These are phyloP conservation scores for Sturnus vulgaris DNA, from an alignment of 2,113 vertebrate genomes.

Conservation along the genomic window DNA sequence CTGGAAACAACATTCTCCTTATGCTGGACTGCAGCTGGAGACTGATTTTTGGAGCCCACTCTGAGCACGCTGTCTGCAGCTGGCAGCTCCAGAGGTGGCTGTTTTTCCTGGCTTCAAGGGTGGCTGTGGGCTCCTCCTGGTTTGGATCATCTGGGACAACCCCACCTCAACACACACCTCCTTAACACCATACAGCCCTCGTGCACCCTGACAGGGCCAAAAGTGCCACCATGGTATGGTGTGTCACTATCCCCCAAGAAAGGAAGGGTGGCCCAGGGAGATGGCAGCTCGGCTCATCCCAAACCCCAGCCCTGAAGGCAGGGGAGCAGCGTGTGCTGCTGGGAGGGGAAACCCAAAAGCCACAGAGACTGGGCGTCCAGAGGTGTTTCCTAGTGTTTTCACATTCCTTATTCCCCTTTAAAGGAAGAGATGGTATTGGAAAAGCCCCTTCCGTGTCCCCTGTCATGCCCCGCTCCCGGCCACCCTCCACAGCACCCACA, in stretches of 20 bases:
- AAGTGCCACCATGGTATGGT: background rate
- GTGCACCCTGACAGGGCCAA: accelerated
- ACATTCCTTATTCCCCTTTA: slow-evolving; percentile 90
- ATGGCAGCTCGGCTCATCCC: background rate
- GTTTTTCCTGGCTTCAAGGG: background rate
- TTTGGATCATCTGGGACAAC: background rate
- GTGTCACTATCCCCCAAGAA: background rate
- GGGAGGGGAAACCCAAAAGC: slow-evolving; percentile 67
- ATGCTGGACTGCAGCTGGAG: background rate
- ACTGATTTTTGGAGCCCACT: background rate
- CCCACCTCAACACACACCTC: background rate
- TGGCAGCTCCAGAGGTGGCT: background rate
- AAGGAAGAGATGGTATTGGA: slow-evolving; percentile 91
- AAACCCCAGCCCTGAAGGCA: background rate
- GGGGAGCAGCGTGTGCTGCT: background rate
- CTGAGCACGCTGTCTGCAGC: background rate
- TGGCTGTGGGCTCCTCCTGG: background rate
- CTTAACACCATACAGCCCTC: background rate
- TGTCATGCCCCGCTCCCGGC: slow-evolving; percentile 74
- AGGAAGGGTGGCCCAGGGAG: background rate
- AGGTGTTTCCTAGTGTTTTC: slow-evolving; percentile 63
- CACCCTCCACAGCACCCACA: slow-evolving; percentile 70
- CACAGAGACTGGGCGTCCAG: slow-evolving; percentile 50
- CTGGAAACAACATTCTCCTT: background rate
- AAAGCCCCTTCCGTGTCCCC: slow-evolving; percentile 89